Conservation (phyloP, 1,140 invertebrate genomes). For the Drosophila ercepeae region DNA sequence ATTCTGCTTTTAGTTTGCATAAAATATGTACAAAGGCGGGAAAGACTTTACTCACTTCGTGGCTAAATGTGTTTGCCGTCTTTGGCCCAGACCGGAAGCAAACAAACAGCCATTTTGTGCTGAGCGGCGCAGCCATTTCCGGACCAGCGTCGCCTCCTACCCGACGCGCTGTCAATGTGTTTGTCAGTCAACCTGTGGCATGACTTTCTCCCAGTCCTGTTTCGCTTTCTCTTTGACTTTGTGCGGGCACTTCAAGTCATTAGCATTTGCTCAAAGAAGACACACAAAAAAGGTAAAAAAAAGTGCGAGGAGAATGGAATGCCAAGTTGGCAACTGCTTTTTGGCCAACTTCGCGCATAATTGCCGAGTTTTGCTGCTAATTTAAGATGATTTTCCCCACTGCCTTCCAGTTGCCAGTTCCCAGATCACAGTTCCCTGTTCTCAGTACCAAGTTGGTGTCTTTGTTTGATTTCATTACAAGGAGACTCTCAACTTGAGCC, state of each 20-base stretch:
- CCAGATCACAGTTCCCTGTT: background rate
- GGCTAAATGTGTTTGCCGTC: conserved; percentile 69
- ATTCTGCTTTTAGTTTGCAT: conserved; percentile 53
- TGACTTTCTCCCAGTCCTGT: conserved; percentile 28
- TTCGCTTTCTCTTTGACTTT: conserved; percentile 42
- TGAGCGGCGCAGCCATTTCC: conserved; percentile 58
- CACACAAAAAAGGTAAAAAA: conserved; percentile 4
- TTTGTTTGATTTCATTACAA: conserved; percentile 75
- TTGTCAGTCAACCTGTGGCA: conserved; percentile 73
- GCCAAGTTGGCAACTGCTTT: conserved; percentile 57
- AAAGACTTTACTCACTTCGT: conserved; percentile 48
- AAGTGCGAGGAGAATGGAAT: conserved; percentile 1
- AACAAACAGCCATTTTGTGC: conserved; percentile 76
- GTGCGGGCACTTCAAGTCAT: conserved; percentile 64
- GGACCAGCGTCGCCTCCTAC: background rate
- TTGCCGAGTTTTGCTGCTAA: conserved; percentile 75
- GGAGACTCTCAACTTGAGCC: conserved; percentile 28
- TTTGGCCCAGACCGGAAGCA: conserved; percentile 71
- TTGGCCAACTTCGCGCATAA: conserved; percentile 74
- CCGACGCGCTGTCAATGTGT: conserved; percentile 42
- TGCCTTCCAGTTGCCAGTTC: background rate
- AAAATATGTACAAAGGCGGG: conserved; percentile 39
- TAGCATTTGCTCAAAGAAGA: conserved; percentile 59
- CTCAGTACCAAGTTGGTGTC: conserved; percentile 24
- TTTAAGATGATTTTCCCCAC: conserved; percentile 41